phyloP scores from a whole-genome alignment of 2,797 vertebrate genomes.

The Chelonia mydas region DNA sequence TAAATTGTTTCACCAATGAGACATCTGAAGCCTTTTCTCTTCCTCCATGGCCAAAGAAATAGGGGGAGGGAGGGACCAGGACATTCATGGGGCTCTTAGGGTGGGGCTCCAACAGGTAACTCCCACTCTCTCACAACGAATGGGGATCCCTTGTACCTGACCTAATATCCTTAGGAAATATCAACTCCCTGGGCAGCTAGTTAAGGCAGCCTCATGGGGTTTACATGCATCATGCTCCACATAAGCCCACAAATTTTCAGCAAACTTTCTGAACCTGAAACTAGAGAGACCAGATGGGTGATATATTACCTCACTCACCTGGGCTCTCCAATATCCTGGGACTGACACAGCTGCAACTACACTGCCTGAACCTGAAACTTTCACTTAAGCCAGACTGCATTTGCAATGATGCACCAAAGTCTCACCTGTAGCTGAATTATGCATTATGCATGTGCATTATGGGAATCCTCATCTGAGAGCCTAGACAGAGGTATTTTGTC shows the following conservation, averaged over 20 bases:
- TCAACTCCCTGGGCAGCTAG: background rate
- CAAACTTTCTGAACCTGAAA: too few relatives aligned
- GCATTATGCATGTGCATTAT: background rate
- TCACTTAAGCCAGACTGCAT: too few relatives aligned
- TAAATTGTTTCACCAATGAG: background rate
- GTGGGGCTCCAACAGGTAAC: background rate
- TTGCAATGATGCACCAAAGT: background rate
- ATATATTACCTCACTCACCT: too few relatives aligned
- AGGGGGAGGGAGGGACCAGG: background rate
- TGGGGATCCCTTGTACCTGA: background rate
- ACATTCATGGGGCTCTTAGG: background rate
- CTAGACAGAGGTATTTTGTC: slow-evolving; percentile 33
- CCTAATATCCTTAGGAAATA: background rate
- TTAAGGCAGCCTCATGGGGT: background rate
- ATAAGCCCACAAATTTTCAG: too few relatives aligned
- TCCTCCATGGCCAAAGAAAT: background rate
- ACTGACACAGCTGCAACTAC: too few relatives aligned
- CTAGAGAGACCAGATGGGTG: too few relatives aligned
- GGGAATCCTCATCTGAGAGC: slow-evolving; percentile 22
- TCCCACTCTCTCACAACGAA: background rate
- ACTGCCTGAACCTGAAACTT: too few relatives aligned
- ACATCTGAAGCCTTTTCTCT: background rate
- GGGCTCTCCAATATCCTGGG: too few relatives aligned
- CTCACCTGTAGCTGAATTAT: background rate
- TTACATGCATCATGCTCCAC: background rate